phyloP scores from a whole-genome alignment of 1,140 invertebrate genomes.

The Drosophila sechellia region DNA sequence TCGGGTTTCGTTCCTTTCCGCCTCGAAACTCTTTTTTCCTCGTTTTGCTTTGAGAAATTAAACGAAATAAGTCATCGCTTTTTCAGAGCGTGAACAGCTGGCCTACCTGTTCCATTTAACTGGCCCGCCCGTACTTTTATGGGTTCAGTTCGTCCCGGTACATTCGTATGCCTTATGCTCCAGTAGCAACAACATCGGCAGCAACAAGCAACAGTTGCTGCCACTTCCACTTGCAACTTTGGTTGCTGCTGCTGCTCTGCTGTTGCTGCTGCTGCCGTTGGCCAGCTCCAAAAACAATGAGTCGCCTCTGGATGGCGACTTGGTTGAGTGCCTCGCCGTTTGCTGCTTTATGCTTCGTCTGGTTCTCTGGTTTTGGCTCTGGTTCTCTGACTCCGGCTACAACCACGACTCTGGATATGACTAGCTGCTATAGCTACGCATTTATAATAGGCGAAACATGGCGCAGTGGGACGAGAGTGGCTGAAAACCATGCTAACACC shows the following conservation, averaged over 20 bases:
- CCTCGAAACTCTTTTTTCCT: slow-evolving; percentile 5
- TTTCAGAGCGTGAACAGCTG: slow-evolving; percentile 81
- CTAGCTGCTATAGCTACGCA: slow-evolving; percentile 64
- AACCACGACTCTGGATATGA: slow-evolving; percentile 30
- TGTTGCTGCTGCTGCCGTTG: slow-evolving; percentile 33
- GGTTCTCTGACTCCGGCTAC: slow-evolving; percentile 37
- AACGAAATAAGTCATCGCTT: slow-evolving; percentile 62
- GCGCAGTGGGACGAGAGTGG: slow-evolving; percentile 44
- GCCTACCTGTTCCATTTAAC: slow-evolving; percentile 78
- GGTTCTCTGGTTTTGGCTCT: slow-evolving; percentile 50
- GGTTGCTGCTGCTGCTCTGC: slow-evolving; percentile 4
- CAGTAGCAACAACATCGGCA: slow-evolving; percentile 34
- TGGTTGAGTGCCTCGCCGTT: slow-evolving; percentile 77
- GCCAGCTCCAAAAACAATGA: slow-evolving; percentile 61
- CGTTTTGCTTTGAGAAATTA: slow-evolving; percentile 28
- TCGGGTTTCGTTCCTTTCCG: slow-evolving; percentile 15
- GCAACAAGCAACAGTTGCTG: slow-evolving; percentile 53
- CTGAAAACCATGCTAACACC: no score
- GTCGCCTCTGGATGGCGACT: slow-evolving; percentile 57
- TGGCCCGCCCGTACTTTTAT: slow-evolving; percentile 78
- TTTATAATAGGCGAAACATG: slow-evolving; percentile 69
- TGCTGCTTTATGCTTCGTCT: slow-evolving; percentile 78
- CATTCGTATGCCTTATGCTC: slow-evolving; percentile 72
- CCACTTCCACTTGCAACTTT: slow-evolving; percentile 38
- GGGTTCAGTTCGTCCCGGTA: slow-evolving; percentile 60